Percentiles rank a stretch among this genome's conserved stretches.
Evolutionary conservation across 2,797 vertebrate species (phyloP).

Genomic region (Coranthus polyacanthus): DNA sequence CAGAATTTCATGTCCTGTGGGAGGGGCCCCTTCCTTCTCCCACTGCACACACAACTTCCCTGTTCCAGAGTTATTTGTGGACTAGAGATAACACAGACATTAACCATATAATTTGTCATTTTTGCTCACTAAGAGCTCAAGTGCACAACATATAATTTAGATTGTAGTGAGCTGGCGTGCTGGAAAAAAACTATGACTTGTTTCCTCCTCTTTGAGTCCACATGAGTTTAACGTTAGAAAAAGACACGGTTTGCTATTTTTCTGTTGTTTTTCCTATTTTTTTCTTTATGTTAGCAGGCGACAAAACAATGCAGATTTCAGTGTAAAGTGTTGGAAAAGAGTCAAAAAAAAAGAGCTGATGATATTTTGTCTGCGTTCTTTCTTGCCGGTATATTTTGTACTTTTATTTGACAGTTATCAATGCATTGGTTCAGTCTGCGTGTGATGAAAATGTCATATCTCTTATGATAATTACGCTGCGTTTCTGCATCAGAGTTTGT

Average conservation of each 20-base stretch:
- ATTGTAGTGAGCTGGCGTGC: neutral
- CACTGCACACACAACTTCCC: neutral
- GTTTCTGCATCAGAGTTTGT: too few species aligned
- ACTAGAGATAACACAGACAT: neutral
- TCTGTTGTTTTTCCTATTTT: neutral
- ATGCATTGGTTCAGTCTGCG: neutral
- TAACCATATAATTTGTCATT: neutral
- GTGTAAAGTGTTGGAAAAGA: neutral
- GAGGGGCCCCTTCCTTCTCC: constrained; percentile 6
- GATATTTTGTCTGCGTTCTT: neutral
- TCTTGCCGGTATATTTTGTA: neutral
- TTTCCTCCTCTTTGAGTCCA: neutral
- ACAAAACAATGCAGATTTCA: neutral
- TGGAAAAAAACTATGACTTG: neutral
- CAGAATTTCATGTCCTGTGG: constrained; percentile 24
- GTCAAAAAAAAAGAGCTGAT: neutral
- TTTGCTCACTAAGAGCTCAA: neutral
- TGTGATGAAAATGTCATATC: neutral
- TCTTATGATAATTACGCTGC: too few species aligned
- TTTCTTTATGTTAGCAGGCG: neutral
- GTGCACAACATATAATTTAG: neutral
- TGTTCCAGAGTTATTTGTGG: constrained; percentile 26
- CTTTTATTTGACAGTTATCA: constrained; percentile 7
- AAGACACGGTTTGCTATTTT: neutral
- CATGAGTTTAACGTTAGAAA: neutral